Base-by-base conservation (phyloP, 2,797 vertebrate genomes). In the Vultur gryphus region DNA sequence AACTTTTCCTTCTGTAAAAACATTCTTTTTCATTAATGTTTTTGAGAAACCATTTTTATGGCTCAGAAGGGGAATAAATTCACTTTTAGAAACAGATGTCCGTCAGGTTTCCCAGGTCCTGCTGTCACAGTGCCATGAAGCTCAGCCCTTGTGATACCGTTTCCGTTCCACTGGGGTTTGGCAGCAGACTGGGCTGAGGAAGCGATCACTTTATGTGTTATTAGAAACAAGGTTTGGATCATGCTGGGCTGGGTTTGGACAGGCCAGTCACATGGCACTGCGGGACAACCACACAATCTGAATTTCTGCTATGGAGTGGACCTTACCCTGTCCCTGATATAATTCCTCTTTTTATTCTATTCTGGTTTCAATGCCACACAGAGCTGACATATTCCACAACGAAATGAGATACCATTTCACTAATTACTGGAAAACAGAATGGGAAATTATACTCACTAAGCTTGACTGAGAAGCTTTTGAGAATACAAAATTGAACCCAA, bases 71-170 rank as follows among this genome's bases (percentile, higher is more conserved):
- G 35, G 7, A 2, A 70, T 70, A 84, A 76, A 66, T 39, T 72
- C 23, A 35, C 43, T 80, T 89, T 37, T 19, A n/a, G 76, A 46
- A 65, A 15, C 3, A 69, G 14, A 23, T 76, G 6, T 54, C 21
- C 2, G 0, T 58, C 58, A 48, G 49, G 58, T 84, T 76, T 92
- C 28, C 43, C 48, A 51, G 21, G 29, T 41, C 28, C 39, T 69
- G 28, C 28, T 72, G n/a, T 54, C 37, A 23, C n/a, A 79, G 43
- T 33, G 29, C 37, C 3, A 2, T 51, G 66, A 82, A 93, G 41
- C 9, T 78, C 57, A 91, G 70, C 33, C 20, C 7, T 43, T 23
- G 9, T 4, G 20, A 29, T 37, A 21, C 18, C 0, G 0, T 75
- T 81, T 67, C 26, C 2, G 0, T 79, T 86, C 52, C 0, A 0